A percentile compares a stretch with the other conserved stretches of the same genome.
phyloP scores from a whole-genome alignment of 2,797 vertebrate genomes.

The Cuculus canorus region DNA sequence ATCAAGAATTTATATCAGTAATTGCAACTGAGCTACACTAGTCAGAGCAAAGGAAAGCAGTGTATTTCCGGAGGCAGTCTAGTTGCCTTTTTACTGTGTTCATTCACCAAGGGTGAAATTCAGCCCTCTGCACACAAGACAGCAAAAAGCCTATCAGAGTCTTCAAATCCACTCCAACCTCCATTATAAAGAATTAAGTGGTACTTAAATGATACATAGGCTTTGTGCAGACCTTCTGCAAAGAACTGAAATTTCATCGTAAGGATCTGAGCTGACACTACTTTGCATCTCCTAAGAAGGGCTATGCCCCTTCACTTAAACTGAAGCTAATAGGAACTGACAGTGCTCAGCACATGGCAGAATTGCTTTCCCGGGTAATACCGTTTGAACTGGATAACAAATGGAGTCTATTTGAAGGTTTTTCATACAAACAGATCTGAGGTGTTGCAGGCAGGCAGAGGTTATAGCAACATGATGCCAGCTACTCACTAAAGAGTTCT shows the following conservation, averaged over 20 bases:
- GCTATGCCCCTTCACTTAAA: neutral
- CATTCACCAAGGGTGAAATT: conserved; percentile 41
- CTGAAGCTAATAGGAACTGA: conserved; percentile 30
- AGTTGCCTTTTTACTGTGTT: conserved; percentile 15
- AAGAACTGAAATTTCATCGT: conserved; percentile 12
- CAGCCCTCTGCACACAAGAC: neutral
- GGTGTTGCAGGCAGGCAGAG: neutral
- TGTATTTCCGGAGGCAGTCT: conserved; percentile 23
- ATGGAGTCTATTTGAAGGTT: neutral
- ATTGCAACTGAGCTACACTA: conserved; percentile 29
- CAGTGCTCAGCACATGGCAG: neutral
- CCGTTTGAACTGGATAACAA: neutral
- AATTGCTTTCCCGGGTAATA: neutral
- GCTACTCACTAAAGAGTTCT: neutral
- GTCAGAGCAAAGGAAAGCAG: conserved; percentile 4
- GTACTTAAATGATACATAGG: conserved; percentile 32
- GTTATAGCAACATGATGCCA: accelerated
- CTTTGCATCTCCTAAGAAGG: neutral
- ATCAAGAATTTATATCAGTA: conserved; percentile 12
- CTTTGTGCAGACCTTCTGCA: conserved; percentile 10
- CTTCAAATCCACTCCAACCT: conserved; percentile 2
- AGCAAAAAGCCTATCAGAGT: conserved; percentile 47
- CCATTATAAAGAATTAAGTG: conserved; percentile 49
- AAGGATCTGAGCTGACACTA: conserved; percentile 2
- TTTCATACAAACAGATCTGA: neutral